Percentiles rank a stretch among this genome's conserved stretches.
These are phyloP conservation scores for Pimpla rufipes DNA, from an alignment of 2,888 invertebrate genomes.

Conservation along the genomic window DNA sequence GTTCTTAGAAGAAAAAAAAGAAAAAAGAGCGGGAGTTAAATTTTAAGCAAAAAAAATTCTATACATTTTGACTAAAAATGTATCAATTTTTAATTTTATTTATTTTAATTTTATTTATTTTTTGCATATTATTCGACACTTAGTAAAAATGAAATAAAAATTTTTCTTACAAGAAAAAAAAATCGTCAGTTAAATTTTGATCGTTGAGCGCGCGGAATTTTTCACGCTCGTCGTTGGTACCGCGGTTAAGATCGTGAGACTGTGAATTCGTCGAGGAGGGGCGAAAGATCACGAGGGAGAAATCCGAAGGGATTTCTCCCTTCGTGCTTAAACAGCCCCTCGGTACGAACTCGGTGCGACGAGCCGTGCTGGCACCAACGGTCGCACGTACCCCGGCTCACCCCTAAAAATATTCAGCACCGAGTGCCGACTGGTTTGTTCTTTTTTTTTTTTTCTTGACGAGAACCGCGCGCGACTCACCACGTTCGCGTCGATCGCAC, in stretches of 20 bases:
- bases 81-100: neutral
- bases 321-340: slow-evolving; percentile 10
- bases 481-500: slow-evolving; percentile 11
- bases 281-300: slow-evolving; percentile 18
- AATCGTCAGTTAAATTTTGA: neutral
- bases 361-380: slow-evolving; percentile 17
- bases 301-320: neutral
- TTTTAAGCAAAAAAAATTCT: neutral
- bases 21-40: neutral
- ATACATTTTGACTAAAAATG: neutral
- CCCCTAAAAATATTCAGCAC: slow-evolving; percentile 17
- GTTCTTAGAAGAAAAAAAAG: neutral
- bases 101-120: neutral
- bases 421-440: slow-evolving; percentile 29
- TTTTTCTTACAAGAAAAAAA: neutral
- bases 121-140: neutral
- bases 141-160: no score
- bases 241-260: slow-evolving; percentile 12
- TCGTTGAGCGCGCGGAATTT: neutral
- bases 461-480: neutral
- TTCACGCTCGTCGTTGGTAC: neutral
- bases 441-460: neutral
- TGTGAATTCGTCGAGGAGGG: slow-evolving; percentile 26
- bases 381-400: slow-evolving; percentile 12
- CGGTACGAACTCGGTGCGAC: slow-evolving; percentile 18